These are phyloP conservation scores for Yasuhikotakia modesta DNA, from an alignment of 2,797 vertebrate genomes.

Conservation along the genomic window DNA sequence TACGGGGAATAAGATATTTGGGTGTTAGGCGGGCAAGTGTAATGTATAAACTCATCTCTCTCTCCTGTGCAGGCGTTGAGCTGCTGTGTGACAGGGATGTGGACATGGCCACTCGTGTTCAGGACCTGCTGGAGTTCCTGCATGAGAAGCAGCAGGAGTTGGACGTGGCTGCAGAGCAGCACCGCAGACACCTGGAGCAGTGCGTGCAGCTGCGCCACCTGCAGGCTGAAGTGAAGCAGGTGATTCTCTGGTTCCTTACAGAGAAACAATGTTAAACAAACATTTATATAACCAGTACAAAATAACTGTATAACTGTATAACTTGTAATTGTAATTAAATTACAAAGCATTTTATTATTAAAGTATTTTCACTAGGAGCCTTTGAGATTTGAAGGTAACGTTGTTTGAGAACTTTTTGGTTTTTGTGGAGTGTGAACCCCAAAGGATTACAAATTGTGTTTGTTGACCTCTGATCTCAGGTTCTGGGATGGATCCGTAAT, in stretches of 20 bases:
- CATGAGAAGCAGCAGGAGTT: conserved; percentile 99
- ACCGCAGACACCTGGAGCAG: conserved; percentile 93
- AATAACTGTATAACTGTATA: too few relatives aligned
- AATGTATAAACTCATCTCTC: not conserved
- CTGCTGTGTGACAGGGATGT: conserved; percentile 95
- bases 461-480: conserved; percentile 70
- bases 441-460: too few relatives aligned
- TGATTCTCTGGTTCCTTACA: conserved; percentile 66
- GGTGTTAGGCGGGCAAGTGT: too few relatives aligned
- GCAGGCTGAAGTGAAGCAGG: conserved; percentile 98
- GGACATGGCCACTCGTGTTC: conserved; percentile 96
- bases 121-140: conserved; percentile 96
- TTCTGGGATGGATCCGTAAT: conserved; percentile 97
- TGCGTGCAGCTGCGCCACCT: conserved; percentile 94
- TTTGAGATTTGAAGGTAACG: too few relatives aligned
- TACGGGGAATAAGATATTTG: too few relatives aligned
- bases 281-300: too few relatives aligned
- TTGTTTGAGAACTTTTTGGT: too few relatives aligned
- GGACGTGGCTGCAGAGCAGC: conserved; percentile 92
- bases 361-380: too few relatives aligned
- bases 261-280: too few relatives aligned
- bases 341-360: too few relatives aligned
- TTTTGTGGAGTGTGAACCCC: too few relatives aligned
- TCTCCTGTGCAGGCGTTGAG: conserved; percentile 89
- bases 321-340: too few relatives aligned